Percentiles rank a stretch among this genome's conserved stretches.
Conservation (phyloP, 2,888 invertebrate species). For the Operophtera brumata region DNA sequence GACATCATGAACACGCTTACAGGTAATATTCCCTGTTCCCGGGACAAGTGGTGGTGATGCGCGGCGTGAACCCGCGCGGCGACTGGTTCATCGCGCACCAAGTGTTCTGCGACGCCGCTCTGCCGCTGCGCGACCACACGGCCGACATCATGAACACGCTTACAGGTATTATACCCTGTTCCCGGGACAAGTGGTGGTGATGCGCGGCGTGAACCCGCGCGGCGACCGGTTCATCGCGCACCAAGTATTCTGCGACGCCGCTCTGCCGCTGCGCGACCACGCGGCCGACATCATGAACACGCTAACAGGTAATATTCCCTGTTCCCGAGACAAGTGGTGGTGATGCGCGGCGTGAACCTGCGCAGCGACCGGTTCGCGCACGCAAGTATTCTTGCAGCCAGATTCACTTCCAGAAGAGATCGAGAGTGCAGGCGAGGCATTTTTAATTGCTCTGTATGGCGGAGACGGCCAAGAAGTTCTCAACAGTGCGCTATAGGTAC, state of each 20-base stretch:
- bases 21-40: slow-evolving; percentile 85
- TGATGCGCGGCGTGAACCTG: slow-evolving; percentile 86
- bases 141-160: slow-evolving; percentile 62
- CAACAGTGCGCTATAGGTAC: too few relatives aligned
- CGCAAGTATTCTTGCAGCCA: slow-evolving; percentile 83
- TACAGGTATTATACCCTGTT: slow-evolving; percentile 83
- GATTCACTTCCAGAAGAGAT: too few relatives aligned
- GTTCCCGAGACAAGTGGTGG: slow-evolving; percentile 90
- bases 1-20: slow-evolving; percentile 62
- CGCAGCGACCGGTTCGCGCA: slow-evolving; percentile 84
- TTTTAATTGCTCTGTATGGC: too few relatives aligned
- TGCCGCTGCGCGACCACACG: slow-evolving; percentile 49
- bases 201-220: slow-evolving; percentile 86
- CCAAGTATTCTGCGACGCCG: slow-evolving; percentile 82
- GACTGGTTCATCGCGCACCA: slow-evolving; percentile 84
- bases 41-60: slow-evolving; percentile 88
- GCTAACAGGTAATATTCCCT: slow-evolving; percentile 81
- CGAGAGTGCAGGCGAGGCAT: too few relatives aligned
- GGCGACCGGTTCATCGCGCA: slow-evolving; percentile 85
- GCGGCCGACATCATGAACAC: slow-evolving; percentile 60
- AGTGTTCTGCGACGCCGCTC: slow-evolving; percentile 80
- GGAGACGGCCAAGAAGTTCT: too few relatives aligned
- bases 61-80: slow-evolving; percentile 87
- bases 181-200: slow-evolving; percentile 89
- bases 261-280: slow-evolving; percentile 50